A percentile compares a stretch with the other conserved stretches of the same genome.
Conservation (phyloP, 1,140 invertebrate genomes). For the Nasonia vitripennis region DNA sequence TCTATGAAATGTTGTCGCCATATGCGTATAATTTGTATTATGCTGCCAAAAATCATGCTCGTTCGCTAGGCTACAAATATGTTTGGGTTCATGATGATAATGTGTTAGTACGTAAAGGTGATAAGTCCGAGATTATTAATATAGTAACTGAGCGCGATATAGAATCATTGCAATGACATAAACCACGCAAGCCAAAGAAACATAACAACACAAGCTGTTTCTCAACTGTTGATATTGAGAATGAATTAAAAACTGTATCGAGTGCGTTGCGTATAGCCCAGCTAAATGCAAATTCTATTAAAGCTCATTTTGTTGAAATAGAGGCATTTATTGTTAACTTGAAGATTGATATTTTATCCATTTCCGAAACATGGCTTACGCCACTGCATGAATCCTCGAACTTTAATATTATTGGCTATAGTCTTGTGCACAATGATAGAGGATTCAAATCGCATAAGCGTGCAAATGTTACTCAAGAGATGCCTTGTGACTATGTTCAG, state of each 20-base stretch:
- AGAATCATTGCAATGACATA: no score
- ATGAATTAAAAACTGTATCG: no score
- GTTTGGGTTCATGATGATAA: not conserved
- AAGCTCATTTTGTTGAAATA: not conserved
- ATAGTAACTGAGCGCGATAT: not conserved
- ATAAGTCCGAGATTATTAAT: not conserved
- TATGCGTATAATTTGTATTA: no score
- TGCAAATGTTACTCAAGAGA: not conserved
- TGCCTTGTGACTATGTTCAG: not conserved
- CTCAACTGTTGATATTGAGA: no score
- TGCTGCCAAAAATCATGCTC: no score
- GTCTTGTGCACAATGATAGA: not conserved
- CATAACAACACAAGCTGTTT: no score
- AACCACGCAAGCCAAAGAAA: no score
- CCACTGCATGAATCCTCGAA: not conserved
- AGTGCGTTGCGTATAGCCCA: not conserved
- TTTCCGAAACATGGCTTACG: conserved; percentile 5
- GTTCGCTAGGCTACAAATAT: not conserved
- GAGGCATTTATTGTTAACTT: no score
- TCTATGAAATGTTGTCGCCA: no score
- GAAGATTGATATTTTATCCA: not conserved
- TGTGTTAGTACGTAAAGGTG: not conserved
- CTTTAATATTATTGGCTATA: not conserved
- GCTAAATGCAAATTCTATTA: not conserved
- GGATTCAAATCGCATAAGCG: not conserved